Evolutionary conservation across 64 coral and sea anemone genomes (phyloP), one percentile per base, ranked within the genome.

Genomic region (Actinia equina): DNA sequence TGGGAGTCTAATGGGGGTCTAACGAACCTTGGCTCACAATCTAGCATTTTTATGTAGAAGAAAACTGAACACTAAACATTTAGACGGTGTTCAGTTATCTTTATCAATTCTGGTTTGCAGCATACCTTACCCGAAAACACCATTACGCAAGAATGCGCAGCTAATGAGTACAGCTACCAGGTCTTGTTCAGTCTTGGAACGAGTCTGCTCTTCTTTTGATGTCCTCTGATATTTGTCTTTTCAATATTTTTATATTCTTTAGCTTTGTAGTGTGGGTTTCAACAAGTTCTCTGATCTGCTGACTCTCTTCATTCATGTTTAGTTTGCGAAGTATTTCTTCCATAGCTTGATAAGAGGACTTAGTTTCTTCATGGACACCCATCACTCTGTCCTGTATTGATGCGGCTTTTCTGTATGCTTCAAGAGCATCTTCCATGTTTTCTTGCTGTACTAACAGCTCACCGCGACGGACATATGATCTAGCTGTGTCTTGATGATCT

Each of bases 401-500:
- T 5, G n/a, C 25, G 62, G 83, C 83, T 61, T 91, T 79, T 59
- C 27, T 27, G 84, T 17, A 37, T 45, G 59, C 70, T 45, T 85
- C 6, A 49, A 37, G 45, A 91, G 89, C 83, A 23, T 26, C 67
- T 46, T 53, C 25, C 53, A 78, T 22, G 69, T 91, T 16, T 17
- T 61, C 62, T 19, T 64, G 82, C 9, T 30, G 17, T 18, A 20
- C 2, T 10, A 86, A 86, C 19, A 80, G 54, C 41, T 91, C 71
- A 55, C 82, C 57, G 62, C 85, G 69, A 14, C 46, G 12, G 25
- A 85, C 83, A 43, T 78, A 62, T 22, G 84, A 86, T 0, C 71
- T 65, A 6, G 89, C 89, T 13, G 89, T 91, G 77, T 91, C 89
- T 27, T 55, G 55, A 82, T 91, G 89, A 10, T 59, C 43, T 13